Conservation (phyloP, 1,140 invertebrate species). For the Bicyclus anynana region DNA sequence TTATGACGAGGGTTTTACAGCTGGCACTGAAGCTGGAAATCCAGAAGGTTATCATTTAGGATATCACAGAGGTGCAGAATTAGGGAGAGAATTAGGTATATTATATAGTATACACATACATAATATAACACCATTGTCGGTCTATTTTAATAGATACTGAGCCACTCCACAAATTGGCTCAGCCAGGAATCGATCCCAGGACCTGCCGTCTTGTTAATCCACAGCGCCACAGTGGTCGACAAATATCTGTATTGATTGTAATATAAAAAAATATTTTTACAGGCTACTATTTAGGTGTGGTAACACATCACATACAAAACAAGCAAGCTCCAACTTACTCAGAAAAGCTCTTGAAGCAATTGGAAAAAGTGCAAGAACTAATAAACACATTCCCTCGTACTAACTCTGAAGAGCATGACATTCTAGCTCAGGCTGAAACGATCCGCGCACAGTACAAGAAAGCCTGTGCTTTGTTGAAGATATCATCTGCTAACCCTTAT, state of each 20-base stretch:
- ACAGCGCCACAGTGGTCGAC: no score
- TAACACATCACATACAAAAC: slow-evolving; percentile 53
- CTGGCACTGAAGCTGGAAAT: slow-evolving; percentile 77
- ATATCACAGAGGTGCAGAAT: slow-evolving; percentile 80
- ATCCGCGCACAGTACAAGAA: slow-evolving; percentile 83
- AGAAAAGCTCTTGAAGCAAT: slow-evolving; percentile 77
- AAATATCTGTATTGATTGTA: no score
- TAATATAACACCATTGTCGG: not conserved
- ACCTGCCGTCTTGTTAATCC: no score
- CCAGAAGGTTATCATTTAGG: slow-evolving; percentile 81
- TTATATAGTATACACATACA: not conserved
- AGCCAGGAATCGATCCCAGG: no score
- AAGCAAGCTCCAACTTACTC: slow-evolving; percentile 36
- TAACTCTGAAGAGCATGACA: slow-evolving; percentile 82
- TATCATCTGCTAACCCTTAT: slow-evolving; percentile 76
- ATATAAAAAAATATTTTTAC: slow-evolving; percentile 24
- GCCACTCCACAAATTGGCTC: no score
- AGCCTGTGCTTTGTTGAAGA: slow-evolving; percentile 82
- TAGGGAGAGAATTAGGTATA: slow-evolving; percentile 80
- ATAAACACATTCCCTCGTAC: slow-evolving; percentile 81
- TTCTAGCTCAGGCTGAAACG: slow-evolving; percentile 78
- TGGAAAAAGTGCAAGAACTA: slow-evolving; percentile 78
- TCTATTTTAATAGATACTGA: not conserved
- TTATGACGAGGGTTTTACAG: slow-evolving; percentile 79
- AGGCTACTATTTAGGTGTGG: slow-evolving; percentile 78